Conservation (phyloP, 1,140 invertebrate genomes). For the Drosophila azteca region DNA sequence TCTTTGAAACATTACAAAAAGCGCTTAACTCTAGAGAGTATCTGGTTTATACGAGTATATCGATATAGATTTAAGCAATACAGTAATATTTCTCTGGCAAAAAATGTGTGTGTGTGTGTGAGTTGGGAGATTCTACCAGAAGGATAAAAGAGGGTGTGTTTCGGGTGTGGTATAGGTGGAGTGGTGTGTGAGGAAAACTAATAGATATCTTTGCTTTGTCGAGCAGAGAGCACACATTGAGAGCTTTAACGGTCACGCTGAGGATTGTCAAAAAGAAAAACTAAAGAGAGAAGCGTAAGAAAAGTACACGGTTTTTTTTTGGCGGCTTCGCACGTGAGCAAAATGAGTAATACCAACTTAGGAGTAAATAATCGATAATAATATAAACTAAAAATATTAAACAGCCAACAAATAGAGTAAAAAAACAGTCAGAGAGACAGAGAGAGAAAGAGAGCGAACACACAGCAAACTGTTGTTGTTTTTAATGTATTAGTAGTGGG, state of each 20-base stretch:
- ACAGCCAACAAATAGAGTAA: slow-evolving; percentile 39
- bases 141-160: slow-evolving; percentile 26
- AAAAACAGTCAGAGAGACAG: slow-evolving; percentile 14
- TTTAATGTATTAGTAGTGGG: slow-evolving; percentile 51
- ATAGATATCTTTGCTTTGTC: slow-evolving; percentile 9
- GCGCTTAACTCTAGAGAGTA: slow-evolving; percentile 62
- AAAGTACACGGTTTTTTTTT: too few relatives aligned
- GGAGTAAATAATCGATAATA: slow-evolving; percentile 27
- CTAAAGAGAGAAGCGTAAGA: slow-evolving; percentile 38
- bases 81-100: slow-evolving; percentile 28
- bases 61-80: slow-evolving; percentile 45
- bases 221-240: slow-evolving; percentile 62
- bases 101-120: slow-evolving; percentile 6
- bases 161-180: slow-evolving; percentile 19
- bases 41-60: slow-evolving; percentile 15
- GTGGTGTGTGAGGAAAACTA: slow-evolving; percentile 29
- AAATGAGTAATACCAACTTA: slow-evolving; percentile 55
- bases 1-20: slow-evolving; percentile 74
- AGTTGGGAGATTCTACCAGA: slow-evolving; percentile 40
- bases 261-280: slow-evolving; percentile 31
- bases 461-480: slow-evolving; percentile 55
- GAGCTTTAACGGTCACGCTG: not conserved
- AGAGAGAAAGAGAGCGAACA: slow-evolving; percentile 49
- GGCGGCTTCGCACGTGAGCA: slow-evolving; percentile 5
- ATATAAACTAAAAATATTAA: slow-evolving; percentile 16